Evolutionary conservation across 1,140 invertebrate species (phyloP), one percentile per base, ranked within the genome.

Genomic region (Acyrthosiphon pisum): DNA sequence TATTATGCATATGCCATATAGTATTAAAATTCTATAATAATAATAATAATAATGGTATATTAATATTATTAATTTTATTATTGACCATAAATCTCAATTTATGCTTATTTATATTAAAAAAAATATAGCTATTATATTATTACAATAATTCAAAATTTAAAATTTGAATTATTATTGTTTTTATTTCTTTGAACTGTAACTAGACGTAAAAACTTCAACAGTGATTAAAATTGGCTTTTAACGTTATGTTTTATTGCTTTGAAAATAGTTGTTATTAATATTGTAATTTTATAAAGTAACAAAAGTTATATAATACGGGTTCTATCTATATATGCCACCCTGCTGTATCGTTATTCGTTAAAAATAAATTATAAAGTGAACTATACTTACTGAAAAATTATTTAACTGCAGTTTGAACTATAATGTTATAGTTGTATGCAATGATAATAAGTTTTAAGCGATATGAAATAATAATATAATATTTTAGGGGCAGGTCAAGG

Each of bases 171-270:
- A 18, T 76, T n/a, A 76, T 35, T 76, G n/a, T n/a, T 18, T n/a
- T 18, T 76, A 18, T 18, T 76, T 76, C 14, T 35, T 20, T 6
- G 9, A n/a, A 68, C 60, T n/a, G 9, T 68, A 76, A n/a, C n/a
- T 76, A 76, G 60, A 76, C 14, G n/a, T 76, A 30, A n/a, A 76
- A n/a, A 76, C n/a, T 76, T 76, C 18, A 76, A 76, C 60, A 76
- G 4, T n/a, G 60, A 76, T 76, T 76, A 76, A 76, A 76, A 76
- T 76, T 76, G 60, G 18, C 60, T 76, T 68, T 76, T 20, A 76
- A 76, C 14, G n/a, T 76, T 76, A 76, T 76, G n/a, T n/a, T 76
- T 76, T 76, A 76, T 76, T 76, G n/a, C 60, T 76, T 76, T 76
- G 60, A 76, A 76, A n/a, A 76, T 76, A 76, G 60, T 6, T n/a